Evolutionary conservation across 2,113 vertebrate genomes (phyloP), one percentile per base, ranked within the genome.

Genomic region (Xerus inauris): DNA sequence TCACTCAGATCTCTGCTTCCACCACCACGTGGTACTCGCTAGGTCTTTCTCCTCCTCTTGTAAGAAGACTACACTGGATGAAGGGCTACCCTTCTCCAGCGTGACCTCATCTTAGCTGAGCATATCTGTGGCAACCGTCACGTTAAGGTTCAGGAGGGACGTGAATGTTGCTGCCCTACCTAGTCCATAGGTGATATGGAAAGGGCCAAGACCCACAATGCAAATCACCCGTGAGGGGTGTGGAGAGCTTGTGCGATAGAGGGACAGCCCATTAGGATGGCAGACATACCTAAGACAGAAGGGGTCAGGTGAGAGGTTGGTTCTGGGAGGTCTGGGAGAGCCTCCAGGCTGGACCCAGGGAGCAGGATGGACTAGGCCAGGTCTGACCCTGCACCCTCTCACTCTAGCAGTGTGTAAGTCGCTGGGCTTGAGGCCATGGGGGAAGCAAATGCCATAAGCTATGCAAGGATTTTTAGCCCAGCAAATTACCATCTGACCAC

Each of bases 1-100:
- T 8, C 6, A 3, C 54, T 26, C n/a, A 2, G 0, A 0, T 1
- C 1, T 26, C 30, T 1, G 45, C 32, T 65, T 73, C 40, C 2
- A 0, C 14, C 1, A 10, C 17, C 67, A 0, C 0, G 0, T 0
- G n/a, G 45, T 0, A 0, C 12, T 0, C 35, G 20, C 45, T 14
- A 8, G 2, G n/a, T 84, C 49, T 47, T 45, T 73, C 51, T 51
- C 9, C 30, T 17, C 10, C 24, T 8, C 90, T 65, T n/a, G 8
- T 28, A 13, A 65, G 73, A 59, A 49, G 62, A 16, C 14, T 7
- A 2, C 0, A 2, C n/a, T 6, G 40, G 30, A 3, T 51, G 0
- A 16, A 45, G 28, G 69, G 24, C n/a, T 24, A 3, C 5, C 24
- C 20, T 5, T 1, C 54, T 20, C 77, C n/a, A n/a, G 13, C 2